Evolutionary conservation across 1,140 invertebrate genomes (phyloP), one percentile per base, ranked within the genome.

Genomic region (Paraescarpia echinospica): DNA sequence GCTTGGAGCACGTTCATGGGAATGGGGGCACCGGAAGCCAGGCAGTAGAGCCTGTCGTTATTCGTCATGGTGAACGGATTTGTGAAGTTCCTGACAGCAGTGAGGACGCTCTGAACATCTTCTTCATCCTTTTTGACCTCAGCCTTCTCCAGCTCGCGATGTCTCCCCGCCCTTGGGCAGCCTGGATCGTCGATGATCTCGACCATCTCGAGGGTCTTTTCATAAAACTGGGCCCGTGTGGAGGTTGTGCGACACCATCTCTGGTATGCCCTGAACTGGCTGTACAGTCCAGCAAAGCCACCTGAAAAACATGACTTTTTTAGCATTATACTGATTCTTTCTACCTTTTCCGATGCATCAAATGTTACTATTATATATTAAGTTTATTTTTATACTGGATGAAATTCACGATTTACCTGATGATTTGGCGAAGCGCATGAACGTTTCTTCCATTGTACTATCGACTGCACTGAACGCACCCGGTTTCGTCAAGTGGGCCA

Each of bases 221-320:
- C 89, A 89, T 33, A 89, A 89, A 4, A 89, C 14, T 89, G 89
- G 34, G 89, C 89, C 33, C 89, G 89, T 33, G 18, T 89, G 34
- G 89, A 89, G 33, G 89, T 89, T 33, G 89, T 89, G 34, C 89
- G 89, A 89, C 89, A 89, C 89, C 89, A 89, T 34, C 4, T 33
- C 34, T 89, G 89, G 34, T 89, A 89, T 33, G 89, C 89, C 89
- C 89, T 14, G 34, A 89, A 89, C 89, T 33, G 33, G 33, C 9
- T 33, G 18, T 33, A 14, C 89, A 89, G 89, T 89, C 89, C 89
- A 89, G 4, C 4, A 14, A 89, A 89, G 33, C 89, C 89, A 89
- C 89, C 89, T 89, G 89, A 89, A 89, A 89, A 89, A 12, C 12
- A 12, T 6, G 4, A 41, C 4, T 41, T 41, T 41, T 4, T 41